These are phyloP conservation scores for Proisotoma minuta DNA, from an alignment of 2,888 invertebrate genomes.

Conservation along the genomic window DNA sequence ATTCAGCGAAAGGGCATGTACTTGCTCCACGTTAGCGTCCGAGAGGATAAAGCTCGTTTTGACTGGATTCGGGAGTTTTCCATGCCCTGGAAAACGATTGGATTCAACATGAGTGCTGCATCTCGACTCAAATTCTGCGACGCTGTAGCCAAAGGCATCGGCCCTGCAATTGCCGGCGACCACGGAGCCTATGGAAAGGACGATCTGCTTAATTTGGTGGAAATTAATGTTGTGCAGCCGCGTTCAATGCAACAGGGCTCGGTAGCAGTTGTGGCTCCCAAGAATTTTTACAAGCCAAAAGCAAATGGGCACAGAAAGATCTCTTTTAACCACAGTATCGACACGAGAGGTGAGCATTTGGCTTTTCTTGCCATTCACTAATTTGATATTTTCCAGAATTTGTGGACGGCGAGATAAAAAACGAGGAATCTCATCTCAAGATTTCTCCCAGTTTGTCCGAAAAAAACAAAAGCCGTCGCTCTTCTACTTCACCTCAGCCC, in stretches of 20 bases:
- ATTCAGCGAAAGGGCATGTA: conserved; percentile 76
- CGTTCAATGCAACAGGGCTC: conserved; percentile 82
- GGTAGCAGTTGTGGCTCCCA: conserved; percentile 54
- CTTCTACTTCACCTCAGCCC: neutral
- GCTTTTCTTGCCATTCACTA: conserved; percentile 9
- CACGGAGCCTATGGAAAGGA: conserved; percentile 32
- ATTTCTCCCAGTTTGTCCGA: neutral
- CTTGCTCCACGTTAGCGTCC: conserved; percentile 64
- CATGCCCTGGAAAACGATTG: conserved; percentile 78
- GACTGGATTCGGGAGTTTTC: conserved; percentile 78
- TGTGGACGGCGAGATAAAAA: neutral
- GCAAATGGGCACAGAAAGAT: conserved; percentile 38
- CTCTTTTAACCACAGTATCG: conserved; percentile 29
- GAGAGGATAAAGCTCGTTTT: conserved; percentile 62
- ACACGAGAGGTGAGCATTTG: neutral
- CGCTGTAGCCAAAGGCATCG: neutral
- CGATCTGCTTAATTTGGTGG: conserved; percentile 51
- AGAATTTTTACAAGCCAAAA: conserved; percentile 21
- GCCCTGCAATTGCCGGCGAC: conserved; percentile 24
- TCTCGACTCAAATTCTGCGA: conserved; percentile 51
- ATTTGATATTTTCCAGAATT: neutral
- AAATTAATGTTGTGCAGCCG: conserved; percentile 76
- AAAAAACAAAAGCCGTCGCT: neutral
- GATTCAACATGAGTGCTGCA: conserved; percentile 81
- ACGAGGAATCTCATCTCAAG: neutral